These are phyloP conservation scores for Okapia johnstoni DNA, from an alignment of 2,113 vertebrate species.

Conservation along the genomic window DNA sequence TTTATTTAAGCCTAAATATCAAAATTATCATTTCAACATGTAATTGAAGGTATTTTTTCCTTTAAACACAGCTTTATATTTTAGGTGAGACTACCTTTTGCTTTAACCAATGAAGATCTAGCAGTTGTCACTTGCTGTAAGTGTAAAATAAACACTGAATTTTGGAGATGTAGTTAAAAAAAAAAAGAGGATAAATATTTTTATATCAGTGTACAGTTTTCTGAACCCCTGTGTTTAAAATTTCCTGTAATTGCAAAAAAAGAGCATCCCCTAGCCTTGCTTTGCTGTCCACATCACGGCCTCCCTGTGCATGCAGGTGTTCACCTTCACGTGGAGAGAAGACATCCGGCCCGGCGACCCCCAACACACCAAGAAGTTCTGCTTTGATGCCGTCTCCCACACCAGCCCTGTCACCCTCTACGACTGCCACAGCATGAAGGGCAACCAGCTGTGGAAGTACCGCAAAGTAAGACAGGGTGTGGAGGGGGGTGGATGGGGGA, in stretches of 20 bases:
- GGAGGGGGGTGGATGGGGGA: fast-evolving
- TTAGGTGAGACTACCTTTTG: neutral
- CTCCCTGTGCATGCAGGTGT: slow-evolving; percentile 85
- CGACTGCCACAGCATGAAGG: slow-evolving; percentile 97
- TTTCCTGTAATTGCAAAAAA: neutral
- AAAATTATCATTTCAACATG: neutral
- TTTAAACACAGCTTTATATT: neutral
- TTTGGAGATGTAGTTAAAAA: neutral
- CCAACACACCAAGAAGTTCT: slow-evolving; percentile 95
- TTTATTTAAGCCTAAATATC: neutral
- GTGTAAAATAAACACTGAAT: neutral
- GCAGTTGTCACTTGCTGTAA: neutral
- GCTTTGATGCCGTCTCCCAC: slow-evolving; percentile 94
- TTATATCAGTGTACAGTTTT: neutral
- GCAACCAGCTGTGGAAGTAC: slow-evolving; percentile 98
- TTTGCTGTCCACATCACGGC: fast-evolving
- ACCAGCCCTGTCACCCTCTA: slow-evolving; percentile 94
- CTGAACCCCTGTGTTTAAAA: neutral
- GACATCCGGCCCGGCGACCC: slow-evolving; percentile 96
- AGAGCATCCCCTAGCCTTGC: neutral
- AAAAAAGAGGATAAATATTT: neutral
- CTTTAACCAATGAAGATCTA: neutral
- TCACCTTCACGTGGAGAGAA: slow-evolving; percentile 97
- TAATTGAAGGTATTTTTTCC: neutral
- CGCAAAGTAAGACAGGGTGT: slow-evolving; percentile 82